Evolutionary conservation across 2,113 vertebrate species (phyloP).

Genomic region (Apodemus sylvaticus): DNA sequence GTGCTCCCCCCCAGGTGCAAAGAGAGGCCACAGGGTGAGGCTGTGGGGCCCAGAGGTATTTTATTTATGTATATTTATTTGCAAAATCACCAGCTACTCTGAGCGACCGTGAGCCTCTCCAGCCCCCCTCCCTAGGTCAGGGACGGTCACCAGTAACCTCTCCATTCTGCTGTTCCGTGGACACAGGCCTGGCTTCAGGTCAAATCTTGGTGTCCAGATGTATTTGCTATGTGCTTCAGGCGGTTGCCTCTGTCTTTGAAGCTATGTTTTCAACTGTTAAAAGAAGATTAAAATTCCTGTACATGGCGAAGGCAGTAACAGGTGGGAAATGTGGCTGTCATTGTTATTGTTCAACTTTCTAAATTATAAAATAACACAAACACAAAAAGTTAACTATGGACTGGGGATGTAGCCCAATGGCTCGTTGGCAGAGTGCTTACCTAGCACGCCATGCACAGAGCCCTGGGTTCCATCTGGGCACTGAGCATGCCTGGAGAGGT

Average conservation of each 20-base stretch:
- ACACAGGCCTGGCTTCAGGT: not conserved
- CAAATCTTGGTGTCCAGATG: not conserved
- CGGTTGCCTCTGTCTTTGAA: slow-evolving; percentile 8
- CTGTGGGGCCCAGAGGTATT: not conserved
- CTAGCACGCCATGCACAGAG: not conserved
- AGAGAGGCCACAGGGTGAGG: not conserved
- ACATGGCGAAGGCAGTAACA: not conserved
- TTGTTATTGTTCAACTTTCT: not conserved
- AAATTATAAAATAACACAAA: not conserved
- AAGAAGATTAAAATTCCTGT: slow-evolving; percentile 38
- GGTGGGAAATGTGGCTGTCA: not conserved
- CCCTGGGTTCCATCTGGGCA: not conserved
- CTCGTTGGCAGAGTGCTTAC: not conserved
- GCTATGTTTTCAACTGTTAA: slow-evolving; percentile 5
- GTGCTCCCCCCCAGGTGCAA: accelerated
- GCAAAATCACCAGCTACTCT: not conserved
- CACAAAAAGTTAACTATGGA: not conserved
- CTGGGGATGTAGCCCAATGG: not conserved
- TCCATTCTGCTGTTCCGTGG: not conserved
- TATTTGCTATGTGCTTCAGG: not conserved
- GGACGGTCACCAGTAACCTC: not conserved
- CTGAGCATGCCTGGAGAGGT: accelerated
- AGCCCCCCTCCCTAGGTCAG: not conserved
- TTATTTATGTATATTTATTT: not conserved
- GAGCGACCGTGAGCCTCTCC: slow-evolving; percentile 8